Evolutionary conservation across 1,140 invertebrate genomes (phyloP).

Genomic region (Uloborus diversus): DNA sequence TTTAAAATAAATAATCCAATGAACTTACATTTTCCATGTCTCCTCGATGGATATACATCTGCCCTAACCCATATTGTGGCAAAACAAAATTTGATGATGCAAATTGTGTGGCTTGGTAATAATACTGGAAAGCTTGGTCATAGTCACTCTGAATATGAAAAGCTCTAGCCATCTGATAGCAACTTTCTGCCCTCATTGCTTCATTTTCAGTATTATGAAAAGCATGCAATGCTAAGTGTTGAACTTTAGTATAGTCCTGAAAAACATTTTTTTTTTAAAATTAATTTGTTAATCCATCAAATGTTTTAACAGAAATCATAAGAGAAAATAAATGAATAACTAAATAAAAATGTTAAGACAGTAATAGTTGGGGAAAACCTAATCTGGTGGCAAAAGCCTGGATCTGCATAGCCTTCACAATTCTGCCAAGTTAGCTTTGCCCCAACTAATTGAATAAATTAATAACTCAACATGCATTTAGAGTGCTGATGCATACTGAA

Average conservation of each 20-base stretch:
- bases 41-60: constrained; percentile 98
- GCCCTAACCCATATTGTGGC: constrained; percentile 96
- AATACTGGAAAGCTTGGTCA: constrained; percentile 99
- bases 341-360: too few relatives aligned
- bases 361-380: too few relatives aligned
- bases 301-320: too few relatives aligned
- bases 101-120: constrained; percentile 99
- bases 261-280: constrained; percentile 56
- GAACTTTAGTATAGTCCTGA: constrained; percentile 93
- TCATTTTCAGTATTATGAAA: constrained; percentile 99
- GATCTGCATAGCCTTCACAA: too few relatives aligned
- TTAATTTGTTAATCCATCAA: too few relatives aligned
- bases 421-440: too few relatives aligned
- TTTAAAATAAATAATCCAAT: too few relatives aligned
- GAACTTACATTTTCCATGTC: constrained; percentile 93
- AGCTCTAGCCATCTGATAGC: constrained; percentile 94
- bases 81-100: constrained; percentile 93
- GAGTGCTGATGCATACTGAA: too few relatives aligned
- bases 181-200: constrained; percentile 98
- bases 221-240: constrained; percentile 94
- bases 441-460: too few relatives aligned
- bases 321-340: too few relatives aligned
- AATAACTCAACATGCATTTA: too few relatives aligned
- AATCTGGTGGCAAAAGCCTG: too few relatives aligned
- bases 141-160: constrained; percentile 97